These are phyloP conservation scores for Gouania willdenowi DNA, from an alignment of 2,797 vertebrate genomes.

Conservation along the genomic window DNA sequence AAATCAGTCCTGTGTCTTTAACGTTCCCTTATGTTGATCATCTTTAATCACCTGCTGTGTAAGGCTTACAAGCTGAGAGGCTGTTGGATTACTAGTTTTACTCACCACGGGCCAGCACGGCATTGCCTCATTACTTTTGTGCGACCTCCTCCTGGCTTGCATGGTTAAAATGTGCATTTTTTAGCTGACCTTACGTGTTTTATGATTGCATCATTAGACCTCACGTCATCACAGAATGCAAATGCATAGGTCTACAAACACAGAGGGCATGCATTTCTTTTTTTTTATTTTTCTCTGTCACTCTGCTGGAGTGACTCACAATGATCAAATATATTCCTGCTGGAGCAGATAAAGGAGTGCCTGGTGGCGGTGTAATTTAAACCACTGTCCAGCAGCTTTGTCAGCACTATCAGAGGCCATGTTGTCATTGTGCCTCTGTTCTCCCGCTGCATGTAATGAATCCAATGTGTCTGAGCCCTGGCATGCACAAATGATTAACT, in stretches of 20 bases:
- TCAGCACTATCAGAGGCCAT: slow-evolving; percentile 36
- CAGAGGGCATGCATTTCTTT: not conserved
- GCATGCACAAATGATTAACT: slow-evolving; percentile 69
- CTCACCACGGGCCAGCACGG: slow-evolving; percentile 40
- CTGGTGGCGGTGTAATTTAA: slow-evolving; percentile 32
- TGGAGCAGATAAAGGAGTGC: slow-evolving; percentile 7
- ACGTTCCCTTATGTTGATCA: slow-evolving; percentile 34
- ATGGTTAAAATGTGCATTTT: slow-evolving; percentile 2
- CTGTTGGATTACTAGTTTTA: slow-evolving; percentile 44
- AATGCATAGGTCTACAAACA: not conserved
- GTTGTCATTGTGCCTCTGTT: slow-evolving; percentile 49
- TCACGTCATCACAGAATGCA: not conserved
- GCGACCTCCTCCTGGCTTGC: slow-evolving; percentile 7
- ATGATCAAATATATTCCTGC: slow-evolving; percentile 17
- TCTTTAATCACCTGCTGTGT: slow-evolving; percentile 55
- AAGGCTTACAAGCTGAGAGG: slow-evolving; percentile 37
- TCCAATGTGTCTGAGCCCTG: slow-evolving; percentile 53
- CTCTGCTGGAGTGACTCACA: slow-evolving; percentile 19
- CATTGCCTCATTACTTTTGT: slow-evolving; percentile 21
- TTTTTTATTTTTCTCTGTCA: slow-evolving; percentile 1
- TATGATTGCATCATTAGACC: not conserved
- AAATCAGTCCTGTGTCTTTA: slow-evolving; percentile 33
- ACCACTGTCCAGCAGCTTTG: slow-evolving; percentile 34
- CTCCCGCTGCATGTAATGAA: slow-evolving; percentile 54
- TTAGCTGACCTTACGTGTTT: not conserved